Base-by-base conservation (phyloP, 2,888 invertebrate genomes). In the Archaeoteleia sp. region DNA sequence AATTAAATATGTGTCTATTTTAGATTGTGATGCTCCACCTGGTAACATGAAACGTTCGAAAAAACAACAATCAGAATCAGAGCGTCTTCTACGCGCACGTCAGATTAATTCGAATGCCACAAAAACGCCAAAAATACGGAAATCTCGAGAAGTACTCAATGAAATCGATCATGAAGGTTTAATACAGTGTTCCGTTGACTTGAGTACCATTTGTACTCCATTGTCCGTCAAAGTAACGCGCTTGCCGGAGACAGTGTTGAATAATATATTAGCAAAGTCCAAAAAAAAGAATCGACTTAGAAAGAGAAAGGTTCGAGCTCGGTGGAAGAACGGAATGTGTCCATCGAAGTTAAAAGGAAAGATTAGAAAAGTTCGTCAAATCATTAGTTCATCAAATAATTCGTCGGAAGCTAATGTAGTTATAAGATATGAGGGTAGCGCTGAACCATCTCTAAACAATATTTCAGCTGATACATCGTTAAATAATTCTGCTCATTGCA, bases 261-360 rank as follows among this genome's bases (percentile, higher is more conserved):
- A 12, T 7, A 40, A 51, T 39, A 13, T 20, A 5, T 29, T 29
- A 20, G 2, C 20, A 2, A 40, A 29, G 1, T n/a, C 4, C n/a
- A 51, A 51, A 32, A 39, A 39, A 13, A 39, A 51, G 20, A 51
- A 39, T 7, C 13, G 51, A 23, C 17, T 51, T 10, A 20, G 29
- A 9, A 37, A 45, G 23, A 51, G 51, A 29, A n/a, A n/a, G n/a
- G n/a, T n/a, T n/a, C 7, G 60, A 39, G 30, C 51, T 2, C 27
- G 15, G 14, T 60, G 60, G 60, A 60, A 51, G 23, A 45, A 60
- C 10, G 60, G 30, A 9, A 5, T 51, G 5, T n/a, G n/a, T n/a
- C n/a, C n/a, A n/a, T 29, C 37, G 1, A 48, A 23, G n/a, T 13
- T 3, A 7, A 2, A 7, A 12, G 37, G 15, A 1, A 32, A 43